Conservation (phyloP, 2,797 vertebrate genomes). For the Loriculus beryllinus region DNA sequence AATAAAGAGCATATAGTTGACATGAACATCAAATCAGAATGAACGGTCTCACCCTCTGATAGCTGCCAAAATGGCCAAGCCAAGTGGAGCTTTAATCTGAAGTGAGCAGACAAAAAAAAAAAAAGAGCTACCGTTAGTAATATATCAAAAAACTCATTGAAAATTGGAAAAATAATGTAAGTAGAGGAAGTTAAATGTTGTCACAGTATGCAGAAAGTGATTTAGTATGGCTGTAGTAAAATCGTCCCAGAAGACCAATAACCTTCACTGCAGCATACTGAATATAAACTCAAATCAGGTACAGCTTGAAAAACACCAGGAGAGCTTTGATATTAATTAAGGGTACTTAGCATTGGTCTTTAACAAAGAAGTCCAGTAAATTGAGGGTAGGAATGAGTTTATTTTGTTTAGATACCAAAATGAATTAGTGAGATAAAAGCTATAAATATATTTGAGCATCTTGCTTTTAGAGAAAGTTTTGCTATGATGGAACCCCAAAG, state of each 20-base stretch:
- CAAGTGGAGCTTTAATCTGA: neutral
- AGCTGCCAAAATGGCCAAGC: neutral
- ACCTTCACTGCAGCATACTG: neutral
- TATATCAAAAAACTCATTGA: neutral
- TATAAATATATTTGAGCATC: neutral
- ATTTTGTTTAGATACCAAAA: neutral
- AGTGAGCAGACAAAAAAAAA: neutral
- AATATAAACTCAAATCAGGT: neutral
- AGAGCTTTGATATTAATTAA: neutral
- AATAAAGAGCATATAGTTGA: neutral
- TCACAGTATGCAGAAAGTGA: neutral
- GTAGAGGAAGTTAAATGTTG: neutral
- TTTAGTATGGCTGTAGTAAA: neutral
- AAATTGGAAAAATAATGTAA: neutral
- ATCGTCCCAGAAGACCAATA: neutral
- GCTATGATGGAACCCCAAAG: neutral
- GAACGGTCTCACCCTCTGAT: neutral
- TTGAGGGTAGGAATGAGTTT: neutral
- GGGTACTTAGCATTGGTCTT: neutral
- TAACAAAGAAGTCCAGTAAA: neutral
- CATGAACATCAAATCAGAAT: neutral
- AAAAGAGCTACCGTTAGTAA: neutral
- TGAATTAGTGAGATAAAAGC: neutral
- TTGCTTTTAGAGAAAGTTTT: neutral
- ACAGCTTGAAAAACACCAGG: neutral